Percentiles rank a stretch among this genome's conserved stretches.
These are phyloP conservation scores for Serilophus lunatus DNA, from an alignment of 2,113 vertebrate genomes.

Conservation along the genomic window DNA sequence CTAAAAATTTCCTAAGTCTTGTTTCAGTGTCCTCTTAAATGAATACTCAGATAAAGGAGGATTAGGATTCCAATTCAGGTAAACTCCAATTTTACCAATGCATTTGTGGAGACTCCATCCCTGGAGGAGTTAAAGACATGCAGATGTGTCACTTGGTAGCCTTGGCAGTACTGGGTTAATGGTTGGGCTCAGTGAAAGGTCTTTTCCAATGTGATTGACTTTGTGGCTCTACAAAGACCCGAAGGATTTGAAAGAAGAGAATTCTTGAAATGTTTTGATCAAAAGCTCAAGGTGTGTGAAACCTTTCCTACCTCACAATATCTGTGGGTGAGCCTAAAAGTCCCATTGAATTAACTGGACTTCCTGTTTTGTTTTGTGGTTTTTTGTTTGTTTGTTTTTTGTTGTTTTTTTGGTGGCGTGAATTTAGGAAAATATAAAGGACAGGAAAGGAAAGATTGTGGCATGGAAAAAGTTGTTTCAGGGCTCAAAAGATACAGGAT, in stretches of 20 bases:
- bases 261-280: no score
- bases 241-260: background rate
- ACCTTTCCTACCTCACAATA: background rate
- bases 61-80: background rate
- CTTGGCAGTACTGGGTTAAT: background rate
- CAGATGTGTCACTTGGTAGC: background rate
- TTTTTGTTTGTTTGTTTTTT: no score
- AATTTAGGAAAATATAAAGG: background rate
- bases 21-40: background rate
- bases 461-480: background rate
- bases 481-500: background rate
- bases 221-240: background rate
- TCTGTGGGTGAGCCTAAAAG: background rate
- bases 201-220: background rate
- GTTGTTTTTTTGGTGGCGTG: background rate
- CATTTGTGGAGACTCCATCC: background rate
- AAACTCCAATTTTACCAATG: background rate
- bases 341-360: background rate
- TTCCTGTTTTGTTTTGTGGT: rapidly evolving
- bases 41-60: background rate
- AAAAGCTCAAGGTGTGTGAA: background rate
- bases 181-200: background rate
- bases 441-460: background rate
- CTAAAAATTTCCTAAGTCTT: background rate
- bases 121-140: background rate